Conservation (phyloP, 2,113 vertebrate genomes). For the Nycticebus coucang region DNA sequence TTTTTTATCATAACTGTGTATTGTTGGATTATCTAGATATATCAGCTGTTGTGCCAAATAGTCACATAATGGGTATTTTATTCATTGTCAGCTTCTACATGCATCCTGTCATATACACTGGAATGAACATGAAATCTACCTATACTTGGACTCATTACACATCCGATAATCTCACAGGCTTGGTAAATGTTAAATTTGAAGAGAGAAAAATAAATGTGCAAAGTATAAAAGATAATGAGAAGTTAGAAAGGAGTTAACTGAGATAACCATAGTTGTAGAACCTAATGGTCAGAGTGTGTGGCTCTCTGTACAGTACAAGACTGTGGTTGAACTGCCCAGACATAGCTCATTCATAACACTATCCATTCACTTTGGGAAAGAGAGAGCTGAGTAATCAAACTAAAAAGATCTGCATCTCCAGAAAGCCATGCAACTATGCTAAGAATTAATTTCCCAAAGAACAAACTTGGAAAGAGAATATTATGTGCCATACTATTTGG, state of each 20-base stretch:
- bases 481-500: background rate
- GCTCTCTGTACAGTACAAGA: rapidly evolving
- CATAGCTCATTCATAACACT: rapidly evolving
- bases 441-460: background rate
- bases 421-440: background rate
- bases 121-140: background rate
- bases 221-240: background rate
- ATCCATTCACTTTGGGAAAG: rapidly evolving
- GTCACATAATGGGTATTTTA: background rate
- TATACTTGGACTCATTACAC: background rate
- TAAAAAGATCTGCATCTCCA: background rate
- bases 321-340: rapidly evolving
- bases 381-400: background rate
- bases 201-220: background rate
- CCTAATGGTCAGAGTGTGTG: background rate
- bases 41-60: background rate
- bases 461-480: background rate
- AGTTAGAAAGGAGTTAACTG: background rate
- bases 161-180: background rate
- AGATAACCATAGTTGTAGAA: background rate
- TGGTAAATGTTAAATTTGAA: background rate
- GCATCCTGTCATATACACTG: background rate
- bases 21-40: background rate
- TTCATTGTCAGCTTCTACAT: background rate
- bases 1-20: background rate